Percentiles rank a stretch among this genome's conserved stretches.
Conservation (phyloP, 2,888 invertebrate genomes). For the Parnassius mnemosyne region DNA sequence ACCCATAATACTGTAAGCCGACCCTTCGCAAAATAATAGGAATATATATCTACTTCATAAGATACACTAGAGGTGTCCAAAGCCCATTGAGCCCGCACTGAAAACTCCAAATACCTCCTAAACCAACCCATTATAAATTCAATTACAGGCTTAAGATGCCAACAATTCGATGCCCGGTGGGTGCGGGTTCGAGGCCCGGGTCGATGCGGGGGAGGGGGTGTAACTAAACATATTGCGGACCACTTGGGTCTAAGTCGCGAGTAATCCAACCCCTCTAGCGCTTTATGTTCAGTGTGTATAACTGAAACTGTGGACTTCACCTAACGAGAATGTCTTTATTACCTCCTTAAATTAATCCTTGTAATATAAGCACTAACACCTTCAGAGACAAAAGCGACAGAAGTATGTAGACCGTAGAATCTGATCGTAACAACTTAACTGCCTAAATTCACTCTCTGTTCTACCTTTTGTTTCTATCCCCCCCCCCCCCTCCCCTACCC, state of each 20-base stretch:
- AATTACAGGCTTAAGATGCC: constrained; percentile 70
- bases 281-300: constrained; percentile 51
- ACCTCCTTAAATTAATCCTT: too few species aligned
- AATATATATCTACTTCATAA: not conserved
- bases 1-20: not conserved
- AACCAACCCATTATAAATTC: constrained; percentile 78
- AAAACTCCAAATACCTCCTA: constrained; percentile 68
- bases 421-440: too few species aligned
- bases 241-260: constrained; percentile 52
- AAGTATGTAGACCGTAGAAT: too few species aligned
- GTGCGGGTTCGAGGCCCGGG: constrained; percentile 24
- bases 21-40: constrained; percentile 14
- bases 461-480: too few species aligned
- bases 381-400: too few species aligned
- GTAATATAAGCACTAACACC: too few species aligned
- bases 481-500: too few species aligned
- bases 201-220: constrained; percentile 29
- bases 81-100: constrained; percentile 20
- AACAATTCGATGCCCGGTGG: constrained; percentile 57
- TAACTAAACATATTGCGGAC: constrained; percentile 67
- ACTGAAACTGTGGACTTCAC: constrained; percentile 36
- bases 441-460: too few species aligned
- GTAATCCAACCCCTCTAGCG: constrained; percentile 58
- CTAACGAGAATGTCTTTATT: not conserved
- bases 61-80: constrained; percentile 3